These are phyloP conservation scores for Notamacropus eugenii DNA, from an alignment of 2,797 vertebrate species.

Conservation along the genomic window DNA sequence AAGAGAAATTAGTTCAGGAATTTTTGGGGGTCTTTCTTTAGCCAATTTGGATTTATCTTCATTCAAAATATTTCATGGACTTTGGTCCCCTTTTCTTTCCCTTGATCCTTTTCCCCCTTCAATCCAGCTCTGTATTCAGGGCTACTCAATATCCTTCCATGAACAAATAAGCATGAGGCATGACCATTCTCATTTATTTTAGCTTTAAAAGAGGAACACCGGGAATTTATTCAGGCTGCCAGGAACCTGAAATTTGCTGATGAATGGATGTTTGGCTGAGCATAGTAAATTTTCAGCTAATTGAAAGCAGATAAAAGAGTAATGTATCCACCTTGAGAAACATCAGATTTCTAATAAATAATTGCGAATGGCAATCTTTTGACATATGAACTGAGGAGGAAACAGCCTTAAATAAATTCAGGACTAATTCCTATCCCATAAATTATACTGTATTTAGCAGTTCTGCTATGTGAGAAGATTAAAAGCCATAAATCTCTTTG, in stretches of 20 bases:
- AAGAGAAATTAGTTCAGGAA: not conserved
- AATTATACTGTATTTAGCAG: constrained; percentile 81
- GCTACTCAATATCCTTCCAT: constrained; percentile 75
- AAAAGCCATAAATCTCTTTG: constrained; percentile 83
- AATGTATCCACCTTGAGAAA: constrained; percentile 87
- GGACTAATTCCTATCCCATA: constrained; percentile 83
- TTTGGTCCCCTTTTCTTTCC: not conserved
- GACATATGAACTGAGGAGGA: constrained; percentile 81
- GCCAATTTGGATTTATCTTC: constrained; percentile 12
- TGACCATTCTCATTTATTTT: constrained; percentile 84
- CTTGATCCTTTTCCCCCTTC: not conserved
- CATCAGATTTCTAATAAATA: constrained; percentile 87
- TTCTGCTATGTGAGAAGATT: constrained; percentile 81
- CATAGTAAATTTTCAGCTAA: constrained; percentile 87
- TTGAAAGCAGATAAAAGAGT: constrained; percentile 89
- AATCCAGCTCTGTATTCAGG: constrained; percentile 11
- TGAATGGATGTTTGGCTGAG: constrained; percentile 87
- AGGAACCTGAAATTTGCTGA: constrained; percentile 88
- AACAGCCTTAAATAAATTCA: constrained; percentile 82
- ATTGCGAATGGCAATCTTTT: constrained; percentile 83
- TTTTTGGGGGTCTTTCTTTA: not conserved
- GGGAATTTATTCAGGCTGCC: constrained; percentile 86
- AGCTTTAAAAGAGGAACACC: constrained; percentile 84
- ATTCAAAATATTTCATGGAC: constrained; percentile 41
- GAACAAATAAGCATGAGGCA: constrained; percentile 79